A percentile compares a stretch with the other conserved stretches of the same genome.
Conservation (phyloP, 2,888 invertebrate species). For the Lasioglossum vierecki region DNA sequence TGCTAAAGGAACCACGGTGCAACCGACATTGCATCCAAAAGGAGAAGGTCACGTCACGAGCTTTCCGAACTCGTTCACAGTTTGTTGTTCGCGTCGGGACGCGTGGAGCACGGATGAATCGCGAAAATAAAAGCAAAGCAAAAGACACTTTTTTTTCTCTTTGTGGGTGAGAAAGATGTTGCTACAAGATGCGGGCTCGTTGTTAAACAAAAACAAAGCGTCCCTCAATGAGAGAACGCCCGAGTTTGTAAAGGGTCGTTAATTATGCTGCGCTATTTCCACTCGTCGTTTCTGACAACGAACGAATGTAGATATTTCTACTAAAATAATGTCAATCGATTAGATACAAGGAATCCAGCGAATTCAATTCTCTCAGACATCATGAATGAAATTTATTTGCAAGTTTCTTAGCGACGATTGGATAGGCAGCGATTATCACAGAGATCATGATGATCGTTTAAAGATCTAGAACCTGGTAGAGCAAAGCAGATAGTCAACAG, state of each 20-base stretch:
- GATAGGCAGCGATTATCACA: neutral
- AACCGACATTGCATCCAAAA: constrained; percentile 45
- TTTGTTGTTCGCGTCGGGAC: neutral
- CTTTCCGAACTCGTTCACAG: constrained; percentile 26
- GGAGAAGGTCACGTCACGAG: constrained; percentile 33
- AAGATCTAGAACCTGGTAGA: neutral
- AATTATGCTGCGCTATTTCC: neutral
- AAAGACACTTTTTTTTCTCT: constrained; percentile 34
- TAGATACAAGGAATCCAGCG: neutral
- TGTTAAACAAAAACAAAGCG: neutral
- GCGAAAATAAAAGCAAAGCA: constrained; percentile 22
- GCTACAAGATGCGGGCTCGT: constrained; percentile 21
- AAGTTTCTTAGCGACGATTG: neutral
- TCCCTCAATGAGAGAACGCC: neutral
- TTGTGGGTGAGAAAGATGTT: constrained; percentile 37
- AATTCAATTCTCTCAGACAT: neutral
- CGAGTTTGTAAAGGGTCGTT: neutral
- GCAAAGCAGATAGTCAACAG: neutral
- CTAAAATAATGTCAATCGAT: neutral
- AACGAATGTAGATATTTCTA: neutral
- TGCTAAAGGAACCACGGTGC: constrained; percentile 45
- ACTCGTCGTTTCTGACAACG: neutral
- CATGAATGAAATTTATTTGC: neutral
- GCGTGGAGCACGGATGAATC: neutral
- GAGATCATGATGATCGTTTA: neutral